Evolutionary conservation across 2,113 vertebrate species (phyloP), one percentile per base, ranked within the genome.

Genomic region (Ceyx cyanopectus): DNA sequence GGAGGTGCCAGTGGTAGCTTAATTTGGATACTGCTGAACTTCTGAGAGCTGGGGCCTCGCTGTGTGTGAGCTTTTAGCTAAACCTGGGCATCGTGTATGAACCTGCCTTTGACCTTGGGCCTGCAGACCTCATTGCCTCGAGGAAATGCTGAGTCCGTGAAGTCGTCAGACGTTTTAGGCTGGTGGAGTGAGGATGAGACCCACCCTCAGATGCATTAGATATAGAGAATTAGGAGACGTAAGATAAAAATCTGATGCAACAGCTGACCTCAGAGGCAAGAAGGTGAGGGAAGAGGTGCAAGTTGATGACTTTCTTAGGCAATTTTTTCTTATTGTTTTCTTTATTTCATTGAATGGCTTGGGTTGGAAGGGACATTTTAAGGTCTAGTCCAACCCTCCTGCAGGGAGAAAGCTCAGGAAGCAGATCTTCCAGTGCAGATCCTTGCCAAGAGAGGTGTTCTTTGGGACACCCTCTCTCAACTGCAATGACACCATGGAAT

Each of bases 161-260:
- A 87, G 48, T 67, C 14, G 5, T 6, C 30, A 77, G 77, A 9
- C 37, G 23, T 81, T 86, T 60, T 20, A 53, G 92, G 88, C 89
- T 1, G 43, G 27, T 87, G 87, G 58, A 85, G 89, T 43, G 78
- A 91, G 77, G 91, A 85, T 0, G 6, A 51, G 92, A 89, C 78
- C 87, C 92, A 93, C 95, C 95, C 85, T 65, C 58, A 92, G 94
- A 94, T 94, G 73, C 34, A 34, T 41, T 32, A 93, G 92, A 94
- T 89, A 91, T 69, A 43, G 54, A 45, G 62, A 63, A 87, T 11
- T 82, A 89, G 32, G 63, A 91, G 67, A 72, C 18, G 0, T 12
- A 27, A 85, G 85, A 69, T 60, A 29, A 56, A 50, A 77, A 41
- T 62, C 85, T 91, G 94, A 89, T 24, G 87, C 78, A 79, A 81